phyloP scores from a whole-genome alignment of 2,888 invertebrate genomes.

The Torymus aiolomorphi region DNA sequence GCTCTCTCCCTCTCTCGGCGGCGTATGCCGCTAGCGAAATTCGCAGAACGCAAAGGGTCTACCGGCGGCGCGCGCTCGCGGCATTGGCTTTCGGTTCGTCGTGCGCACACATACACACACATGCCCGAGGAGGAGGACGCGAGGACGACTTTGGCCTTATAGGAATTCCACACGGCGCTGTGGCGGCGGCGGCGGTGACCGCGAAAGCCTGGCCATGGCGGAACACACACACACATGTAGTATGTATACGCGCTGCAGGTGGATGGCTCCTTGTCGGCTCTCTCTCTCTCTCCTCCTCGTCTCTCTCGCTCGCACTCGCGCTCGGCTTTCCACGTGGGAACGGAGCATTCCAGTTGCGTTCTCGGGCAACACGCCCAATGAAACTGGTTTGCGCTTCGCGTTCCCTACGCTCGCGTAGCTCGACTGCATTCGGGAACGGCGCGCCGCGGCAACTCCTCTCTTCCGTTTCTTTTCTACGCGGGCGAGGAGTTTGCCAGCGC shows the following conservation, averaged over 20 bases:
- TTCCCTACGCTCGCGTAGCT: constrained; percentile 12
- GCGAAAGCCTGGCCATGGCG: constrained; percentile 1
- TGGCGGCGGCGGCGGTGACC: constrained; percentile 12
- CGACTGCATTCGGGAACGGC: not conserved
- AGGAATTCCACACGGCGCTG: constrained; percentile 50
- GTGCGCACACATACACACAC: not conserved
- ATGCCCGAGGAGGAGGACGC: constrained; percentile 20
- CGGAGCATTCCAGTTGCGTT: constrained; percentile 62
- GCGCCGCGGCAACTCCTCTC: constrained; percentile 32
- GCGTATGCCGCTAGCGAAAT: constrained; percentile 41
- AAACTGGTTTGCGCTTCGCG: constrained; percentile 63
- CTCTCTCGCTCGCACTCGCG: too few species aligned
- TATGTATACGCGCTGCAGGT: constrained; percentile 57
- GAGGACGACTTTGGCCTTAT: constrained; percentile 33
- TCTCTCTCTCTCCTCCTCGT: too few species aligned
- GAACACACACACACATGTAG: not conserved
- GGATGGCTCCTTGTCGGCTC: constrained; percentile 55
- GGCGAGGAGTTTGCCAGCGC: constrained; percentile 1
- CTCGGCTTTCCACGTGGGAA: constrained; percentile 64
- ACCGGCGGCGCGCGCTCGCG: not conserved
- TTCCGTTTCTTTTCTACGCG: constrained; percentile 37
- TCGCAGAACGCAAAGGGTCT: constrained; percentile 58
- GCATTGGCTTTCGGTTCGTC: not conserved
- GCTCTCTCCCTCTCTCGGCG: constrained; percentile 30
- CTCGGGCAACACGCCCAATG: constrained; percentile 64